Evolutionary conservation across 2,888 invertebrate genomes (phyloP).

Genomic region (Apomyelois bistriatella): DNA sequence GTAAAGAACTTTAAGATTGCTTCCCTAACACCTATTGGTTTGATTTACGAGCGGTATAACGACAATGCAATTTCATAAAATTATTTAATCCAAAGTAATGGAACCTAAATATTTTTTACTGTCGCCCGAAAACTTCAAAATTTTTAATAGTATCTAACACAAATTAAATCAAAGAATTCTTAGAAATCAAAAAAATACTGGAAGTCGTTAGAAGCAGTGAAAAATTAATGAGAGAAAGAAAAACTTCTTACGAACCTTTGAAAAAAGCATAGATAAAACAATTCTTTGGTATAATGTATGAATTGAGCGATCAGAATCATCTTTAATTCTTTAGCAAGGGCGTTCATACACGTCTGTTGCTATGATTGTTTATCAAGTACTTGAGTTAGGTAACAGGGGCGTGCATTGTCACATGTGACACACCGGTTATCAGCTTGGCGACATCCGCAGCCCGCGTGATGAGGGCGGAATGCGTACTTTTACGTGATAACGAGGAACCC

Average conservation of each 20-base stretch:
- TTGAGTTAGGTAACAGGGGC: constrained; percentile 47
- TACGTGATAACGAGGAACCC: constrained; percentile 19
- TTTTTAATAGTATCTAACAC: too few species aligned
- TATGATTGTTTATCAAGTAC: constrained; percentile 21
- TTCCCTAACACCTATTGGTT: constrained; percentile 48
- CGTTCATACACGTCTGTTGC: constrained; percentile 18
- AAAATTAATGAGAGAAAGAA: too few species aligned
- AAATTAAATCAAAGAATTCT: too few species aligned
- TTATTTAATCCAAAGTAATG: background rate
- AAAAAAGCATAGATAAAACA: too few species aligned
- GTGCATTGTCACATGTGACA: constrained; percentile 44
- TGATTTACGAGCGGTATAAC: constrained; percentile 50
- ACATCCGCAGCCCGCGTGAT: constrained; percentile 53
- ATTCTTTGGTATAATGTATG: too few species aligned
- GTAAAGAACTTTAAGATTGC: constrained; percentile 50
- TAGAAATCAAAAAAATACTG: too few species aligned
- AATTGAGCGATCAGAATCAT: background rate
- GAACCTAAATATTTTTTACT: background rate
- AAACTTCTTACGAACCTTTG: too few species aligned
- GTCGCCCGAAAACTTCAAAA: background rate
- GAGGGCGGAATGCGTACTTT: constrained; percentile 38
- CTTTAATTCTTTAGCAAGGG: background rate
- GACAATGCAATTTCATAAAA: constrained; percentile 36
- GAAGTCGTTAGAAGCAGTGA: too few species aligned
- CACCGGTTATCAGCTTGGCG: constrained; percentile 42